Evolutionary conservation across 37 sponge, comb jelly and placozoan species (phyloP).

Genomic region (Spongia lamella): DNA sequence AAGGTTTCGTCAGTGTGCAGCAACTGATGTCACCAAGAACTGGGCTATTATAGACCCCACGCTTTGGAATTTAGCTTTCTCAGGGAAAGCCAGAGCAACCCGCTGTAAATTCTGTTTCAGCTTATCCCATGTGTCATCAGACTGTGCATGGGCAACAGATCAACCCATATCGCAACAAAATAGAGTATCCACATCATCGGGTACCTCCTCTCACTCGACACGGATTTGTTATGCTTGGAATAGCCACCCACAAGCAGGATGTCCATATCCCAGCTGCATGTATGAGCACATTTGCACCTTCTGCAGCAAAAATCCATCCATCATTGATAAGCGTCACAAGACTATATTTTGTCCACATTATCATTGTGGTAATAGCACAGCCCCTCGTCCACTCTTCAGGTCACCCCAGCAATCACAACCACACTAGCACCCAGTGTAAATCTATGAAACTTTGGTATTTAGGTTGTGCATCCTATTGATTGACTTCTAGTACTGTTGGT

Average conservation of each 20-base stretch:
- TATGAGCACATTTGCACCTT: slow-evolving; percentile 8
- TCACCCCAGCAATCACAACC: no score
- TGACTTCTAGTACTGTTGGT: no score
- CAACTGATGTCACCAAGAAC: neutral
- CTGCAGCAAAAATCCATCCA: slow-evolving; percentile 3
- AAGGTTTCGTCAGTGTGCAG: no score
- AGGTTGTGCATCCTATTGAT: no score
- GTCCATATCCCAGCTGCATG: slow-evolving; percentile 4
- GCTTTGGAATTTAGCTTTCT: neutral
- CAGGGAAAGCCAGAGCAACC: slow-evolving; percentile 1
- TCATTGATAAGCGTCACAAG: neutral
- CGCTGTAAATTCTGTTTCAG: slow-evolving; percentile 20
- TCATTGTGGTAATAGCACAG: neutral
- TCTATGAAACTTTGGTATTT: no score
- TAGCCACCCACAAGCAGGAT: neutral
- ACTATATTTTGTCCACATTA: slow-evolving; percentile 8
- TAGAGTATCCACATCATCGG: neutral
- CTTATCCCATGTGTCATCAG: slow-evolving; percentile 1
- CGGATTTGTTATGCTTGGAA: slow-evolving; percentile 16
- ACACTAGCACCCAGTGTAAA: no score
- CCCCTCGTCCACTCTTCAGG: neutral
- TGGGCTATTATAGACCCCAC: neutral
- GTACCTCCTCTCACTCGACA: neutral
- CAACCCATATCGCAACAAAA: no score
- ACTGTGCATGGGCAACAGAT: slow-evolving; percentile 14